Percentiles rank a stretch among this genome's conserved stretches.
Conservation (phyloP, 1,140 invertebrate genomes). For the Drosophila ananassae region DNA sequence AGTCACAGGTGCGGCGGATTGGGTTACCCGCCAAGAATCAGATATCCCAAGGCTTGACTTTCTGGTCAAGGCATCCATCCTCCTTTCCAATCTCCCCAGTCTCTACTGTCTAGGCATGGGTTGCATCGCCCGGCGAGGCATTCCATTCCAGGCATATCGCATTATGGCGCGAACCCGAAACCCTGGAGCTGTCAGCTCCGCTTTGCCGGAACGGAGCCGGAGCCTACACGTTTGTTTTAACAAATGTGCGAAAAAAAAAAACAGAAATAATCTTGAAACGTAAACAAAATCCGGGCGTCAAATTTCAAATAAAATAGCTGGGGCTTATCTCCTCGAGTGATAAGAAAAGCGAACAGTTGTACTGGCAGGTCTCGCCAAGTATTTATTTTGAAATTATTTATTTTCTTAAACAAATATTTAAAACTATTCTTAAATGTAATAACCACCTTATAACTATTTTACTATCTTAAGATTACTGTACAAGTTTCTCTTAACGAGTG, state of each 20-base stretch:
- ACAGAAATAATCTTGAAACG: conserved; percentile 24
- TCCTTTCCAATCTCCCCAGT: conserved; percentile 15
- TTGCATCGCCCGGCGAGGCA: conserved; percentile 11
- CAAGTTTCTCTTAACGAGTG: background rate
- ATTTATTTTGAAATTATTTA: no score
- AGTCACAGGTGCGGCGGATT: conserved; percentile 61
- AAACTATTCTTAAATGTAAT: no score
- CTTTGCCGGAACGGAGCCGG: conserved; percentile 4
- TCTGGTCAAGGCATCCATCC: conserved; percentile 31
- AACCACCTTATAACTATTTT: no score
- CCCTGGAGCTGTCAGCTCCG: background rate
- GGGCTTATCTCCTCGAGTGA: conserved; percentile 56
- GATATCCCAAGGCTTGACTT: conserved; percentile 34
- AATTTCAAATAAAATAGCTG: conserved; percentile 27
- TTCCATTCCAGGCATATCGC: conserved; percentile 19
- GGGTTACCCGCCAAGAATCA: conserved; percentile 44
- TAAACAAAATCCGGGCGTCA: conserved; percentile 35
- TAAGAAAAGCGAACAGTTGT: background rate
- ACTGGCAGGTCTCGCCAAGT: background rate
- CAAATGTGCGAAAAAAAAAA: conserved; percentile 28
- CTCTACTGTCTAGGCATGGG: background rate
- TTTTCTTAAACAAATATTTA: no score
- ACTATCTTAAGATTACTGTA: background rate
- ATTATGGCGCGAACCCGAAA: conserved; percentile 20
- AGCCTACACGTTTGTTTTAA: conserved; percentile 20